Evolutionary conservation across 2,797 vertebrate genomes (phyloP), one percentile per base, ranked within the genome.

Genomic region (Tinamus major): DNA sequence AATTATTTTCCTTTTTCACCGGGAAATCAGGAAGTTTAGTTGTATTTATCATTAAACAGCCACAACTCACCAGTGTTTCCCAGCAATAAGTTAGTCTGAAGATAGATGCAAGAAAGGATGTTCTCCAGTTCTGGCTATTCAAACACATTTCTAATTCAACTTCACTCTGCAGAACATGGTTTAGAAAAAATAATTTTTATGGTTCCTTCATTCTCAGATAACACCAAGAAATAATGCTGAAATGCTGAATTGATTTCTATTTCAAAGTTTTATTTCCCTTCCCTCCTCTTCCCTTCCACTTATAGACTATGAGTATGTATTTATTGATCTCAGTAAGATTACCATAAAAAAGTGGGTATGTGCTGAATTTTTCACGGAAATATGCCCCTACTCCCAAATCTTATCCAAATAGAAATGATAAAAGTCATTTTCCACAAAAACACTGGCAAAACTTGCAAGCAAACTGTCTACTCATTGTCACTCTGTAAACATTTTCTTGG

Each of bases 341-440:
- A 21, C 24, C 0, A 0, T 49, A 79, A 42, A 93, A 7, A 49
- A 6, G 13, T 81, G 44, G 71, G 26, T 37, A 24, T 27, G 0
- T 24, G 5, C 23, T 61, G 55, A 76, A 51, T 9, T 65, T 86
- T 69, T 35, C 39, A 33, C 16, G 46, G 33, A 39, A 6, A 37
- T 76, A 21, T 0, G 0, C n/a, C 29, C 90, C 21, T 81, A 56
- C 12, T 62, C 13, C 10, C 24, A 44, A 59, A 5, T 33, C 6
- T 42, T 84, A 58, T 2, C 13, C 64, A 53, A 61, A 56, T 3
- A 48, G 31, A 84, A 90, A 74, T 49, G 0, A 8, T n/a, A 55
- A 18, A 87, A 84, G 11, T 9, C 0, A n/a, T 83, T 86, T 94
- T 81, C 24, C 20, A 23, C 10, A 88, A 31, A 2, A 55, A 23